Evolutionary conservation across 2,888 invertebrate genomes (phyloP), one percentile per base, ranked within the genome.

Genomic region (Perithous albicinctus): DNA sequence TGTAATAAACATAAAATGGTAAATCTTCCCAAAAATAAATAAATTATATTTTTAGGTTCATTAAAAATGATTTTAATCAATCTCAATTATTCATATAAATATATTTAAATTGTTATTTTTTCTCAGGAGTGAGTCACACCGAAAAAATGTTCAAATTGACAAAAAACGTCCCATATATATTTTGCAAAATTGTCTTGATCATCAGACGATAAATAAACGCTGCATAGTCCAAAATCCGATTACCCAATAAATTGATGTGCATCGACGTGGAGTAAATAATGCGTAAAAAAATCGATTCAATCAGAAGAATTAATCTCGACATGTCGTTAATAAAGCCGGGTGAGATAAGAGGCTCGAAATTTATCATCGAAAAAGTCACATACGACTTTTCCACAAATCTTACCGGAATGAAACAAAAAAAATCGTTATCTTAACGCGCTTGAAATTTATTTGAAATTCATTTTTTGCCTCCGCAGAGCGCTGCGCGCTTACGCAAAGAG

Each of bases 401-500:
- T 8, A 15, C 8, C 43, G 15, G n/a, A 23, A 59, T 15, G 29
- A 59, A 15, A 8, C 41, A 59, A 72, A 35, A 20, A 43, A 56
- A 35, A 48, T 18, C 3, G 1, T 43, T 51, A 12, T 72, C 32
- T 1, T 23, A 51, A 15, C 18, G 66, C 66, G 32, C 15, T 72
- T 18, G 29, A 63, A 63, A 59, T 75, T 26, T 66, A 56, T 23
- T 77, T 67, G n/a, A 26, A 63, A 63, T 32, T 38, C n/a, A 35
- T 61, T 76, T 59, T 43, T 59, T 48, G 8, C 5, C 23, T 12
- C 18, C 32, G 32, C n/a, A n/a, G n/a, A n/a, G 32, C 63, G 18
- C 69, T 35, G 32, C 64, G 56, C 78, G 73, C 78, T 81, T 81
- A 56, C 81, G 81, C 63, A 81, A 81, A 77, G 77, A n/a, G 54